Evolutionary conservation across 2,797 vertebrate genomes (phyloP).

Genomic region (Poeciliopsis gracilis): DNA sequence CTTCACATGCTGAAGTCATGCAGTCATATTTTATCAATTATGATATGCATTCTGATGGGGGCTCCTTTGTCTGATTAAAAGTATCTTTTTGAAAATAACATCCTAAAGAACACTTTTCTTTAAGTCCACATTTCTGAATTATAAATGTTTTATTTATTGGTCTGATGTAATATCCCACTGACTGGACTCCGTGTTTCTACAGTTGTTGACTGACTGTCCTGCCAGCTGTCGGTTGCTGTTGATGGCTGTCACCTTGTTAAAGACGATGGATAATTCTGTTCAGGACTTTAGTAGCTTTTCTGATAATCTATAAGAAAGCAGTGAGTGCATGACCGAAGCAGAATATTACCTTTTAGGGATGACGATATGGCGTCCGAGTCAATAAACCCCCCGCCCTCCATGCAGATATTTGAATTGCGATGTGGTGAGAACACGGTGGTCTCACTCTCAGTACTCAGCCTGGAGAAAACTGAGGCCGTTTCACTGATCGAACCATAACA

Average conservation of each 20-base stretch:
- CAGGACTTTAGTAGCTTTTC: not conserved
- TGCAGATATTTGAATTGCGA: not conserved
- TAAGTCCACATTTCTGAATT: too few relatives aligned
- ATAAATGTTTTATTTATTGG: too few relatives aligned
- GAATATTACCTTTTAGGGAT: too few relatives aligned
- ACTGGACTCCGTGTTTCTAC: too few relatives aligned
- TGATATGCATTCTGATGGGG: not conserved
- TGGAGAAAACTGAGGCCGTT: conserved; percentile 24
- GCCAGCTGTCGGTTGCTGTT: too few relatives aligned
- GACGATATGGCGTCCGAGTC: not conserved
- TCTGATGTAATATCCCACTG: too few relatives aligned
- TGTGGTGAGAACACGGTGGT: not conserved
- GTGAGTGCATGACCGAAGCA: too few relatives aligned
- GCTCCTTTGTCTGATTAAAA: not conserved
- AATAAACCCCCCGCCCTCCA: not conserved
- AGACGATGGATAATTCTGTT: not conserved
- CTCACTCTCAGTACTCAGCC: not conserved
- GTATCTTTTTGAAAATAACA: too few relatives aligned
- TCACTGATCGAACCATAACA: conserved; percentile 34
- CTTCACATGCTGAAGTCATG: not conserved
- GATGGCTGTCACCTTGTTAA: not conserved
- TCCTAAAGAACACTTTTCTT: too few relatives aligned
- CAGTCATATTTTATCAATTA: not conserved
- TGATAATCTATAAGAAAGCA: not conserved
- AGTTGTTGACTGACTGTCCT: too few relatives aligned